Percentiles rank a stretch among this genome's conserved stretches.
phyloP scores from a whole-genome alignment of 2,113 vertebrate genomes.

The Euleptes europaea region DNA sequence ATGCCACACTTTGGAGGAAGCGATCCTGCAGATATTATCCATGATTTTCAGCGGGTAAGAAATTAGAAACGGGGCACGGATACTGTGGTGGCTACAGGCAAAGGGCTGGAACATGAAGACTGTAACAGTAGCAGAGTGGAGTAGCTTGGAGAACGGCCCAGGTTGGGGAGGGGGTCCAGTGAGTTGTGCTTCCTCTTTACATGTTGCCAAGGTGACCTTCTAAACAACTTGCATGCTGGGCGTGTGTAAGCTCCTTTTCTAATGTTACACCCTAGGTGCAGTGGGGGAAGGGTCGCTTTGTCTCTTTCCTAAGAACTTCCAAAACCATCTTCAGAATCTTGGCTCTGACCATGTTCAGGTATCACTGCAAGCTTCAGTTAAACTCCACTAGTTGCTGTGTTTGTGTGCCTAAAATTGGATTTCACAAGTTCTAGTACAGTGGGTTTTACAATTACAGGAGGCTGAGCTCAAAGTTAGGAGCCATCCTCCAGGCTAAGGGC shows the following conservation, averaged over 20 bases:
- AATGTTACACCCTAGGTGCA: not conserved
- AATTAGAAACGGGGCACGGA: not conserved
- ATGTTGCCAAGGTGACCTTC: too few species aligned
- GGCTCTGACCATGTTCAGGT: too few species aligned
- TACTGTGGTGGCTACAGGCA: not conserved
- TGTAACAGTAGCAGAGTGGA: not conserved
- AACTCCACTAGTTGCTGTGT: too few species aligned
- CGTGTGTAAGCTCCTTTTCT: not conserved
- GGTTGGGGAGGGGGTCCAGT: too few species aligned
- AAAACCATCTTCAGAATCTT: too few species aligned
- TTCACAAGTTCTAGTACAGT: too few species aligned
- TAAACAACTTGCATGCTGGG: not conserved
- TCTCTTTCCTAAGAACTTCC: not conserved
- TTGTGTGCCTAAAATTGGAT: too few species aligned
- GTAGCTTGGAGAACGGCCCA: too few species aligned
- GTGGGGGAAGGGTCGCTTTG: not conserved
- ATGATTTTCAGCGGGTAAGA: slow-evolving; percentile 92
- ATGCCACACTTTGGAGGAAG: slow-evolving; percentile 89
- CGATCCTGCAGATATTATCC: slow-evolving; percentile 93
- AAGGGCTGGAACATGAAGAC: not conserved
- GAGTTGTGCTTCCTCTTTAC: not conserved
- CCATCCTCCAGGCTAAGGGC: too few species aligned
- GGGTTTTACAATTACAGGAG: too few species aligned
- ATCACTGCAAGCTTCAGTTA: too few species aligned
- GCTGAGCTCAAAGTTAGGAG: too few species aligned